Conservation (phyloP, 2,113 vertebrate species). For the Uria lomvia region DNA sequence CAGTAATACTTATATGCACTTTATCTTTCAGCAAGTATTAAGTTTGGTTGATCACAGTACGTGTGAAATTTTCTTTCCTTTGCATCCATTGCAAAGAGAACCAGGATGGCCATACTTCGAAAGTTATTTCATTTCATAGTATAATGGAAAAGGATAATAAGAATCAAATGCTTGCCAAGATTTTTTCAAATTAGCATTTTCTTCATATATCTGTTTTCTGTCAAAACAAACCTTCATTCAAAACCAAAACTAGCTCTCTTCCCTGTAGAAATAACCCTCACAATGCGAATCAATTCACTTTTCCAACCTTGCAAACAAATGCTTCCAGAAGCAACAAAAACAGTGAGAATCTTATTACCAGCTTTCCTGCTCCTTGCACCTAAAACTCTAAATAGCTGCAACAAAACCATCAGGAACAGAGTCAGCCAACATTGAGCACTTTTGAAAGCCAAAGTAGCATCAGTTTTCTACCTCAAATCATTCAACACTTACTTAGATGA, state of each 20-base stretch:
- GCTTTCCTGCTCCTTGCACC: neutral
- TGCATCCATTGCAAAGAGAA: neutral
- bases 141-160: neutral
- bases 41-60: neutral
- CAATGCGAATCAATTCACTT: slow-evolving; percentile 11
- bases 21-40: neutral
- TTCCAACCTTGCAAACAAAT: neutral
- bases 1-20: neutral
- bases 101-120: neutral
- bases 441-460: neutral
- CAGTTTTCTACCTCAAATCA: neutral
- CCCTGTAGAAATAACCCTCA: slow-evolving; percentile 16
- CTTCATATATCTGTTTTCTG: neutral
- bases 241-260: neutral
- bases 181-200: slow-evolving; percentile 34
- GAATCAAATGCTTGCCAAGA: neutral
- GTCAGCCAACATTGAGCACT: neutral
- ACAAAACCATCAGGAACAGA: neutral
- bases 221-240: slow-evolving; percentile 35
- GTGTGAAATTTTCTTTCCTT: neutral
- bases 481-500: neutral
- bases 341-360: neutral
- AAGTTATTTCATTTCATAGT: neutral
- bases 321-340: neutral
- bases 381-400: neutral